Conservation (phyloP, 2,797 vertebrate species). For the Microhierax caerulescens region DNA sequence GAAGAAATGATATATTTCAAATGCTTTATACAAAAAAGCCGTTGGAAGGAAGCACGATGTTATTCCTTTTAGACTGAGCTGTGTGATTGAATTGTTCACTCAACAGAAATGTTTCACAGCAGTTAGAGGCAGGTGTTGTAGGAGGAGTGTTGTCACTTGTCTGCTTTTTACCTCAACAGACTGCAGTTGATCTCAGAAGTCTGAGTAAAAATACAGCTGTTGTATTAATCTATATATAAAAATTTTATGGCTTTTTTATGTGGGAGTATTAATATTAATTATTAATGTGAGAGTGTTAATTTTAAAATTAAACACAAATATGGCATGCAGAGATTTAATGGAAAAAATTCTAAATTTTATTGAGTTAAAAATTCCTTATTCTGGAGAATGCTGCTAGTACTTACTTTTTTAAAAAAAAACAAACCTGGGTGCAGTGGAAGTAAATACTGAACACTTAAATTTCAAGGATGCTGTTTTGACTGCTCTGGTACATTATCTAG, state of each 20-base stretch:
- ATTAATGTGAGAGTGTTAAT: neutral
- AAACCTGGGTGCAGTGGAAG: neutral
- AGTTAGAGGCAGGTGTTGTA: neutral
- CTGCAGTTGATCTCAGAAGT: neutral
- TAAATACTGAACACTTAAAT: neutral
- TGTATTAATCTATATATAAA: neutral
- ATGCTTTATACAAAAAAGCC: neutral
- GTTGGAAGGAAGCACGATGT: neutral
- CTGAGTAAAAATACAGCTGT: neutral
- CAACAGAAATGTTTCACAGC: rapidly evolving
- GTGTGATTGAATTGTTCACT: neutral
- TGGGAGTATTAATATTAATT: neutral
- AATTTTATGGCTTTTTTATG: neutral
- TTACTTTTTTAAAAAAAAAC: neutral
- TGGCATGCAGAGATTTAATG: neutral
- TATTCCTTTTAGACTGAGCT: neutral
- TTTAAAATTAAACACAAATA: neutral
- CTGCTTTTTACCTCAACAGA: neutral
- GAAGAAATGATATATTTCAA: neutral
- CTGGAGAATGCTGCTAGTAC: neutral
- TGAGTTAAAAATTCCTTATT: neutral
- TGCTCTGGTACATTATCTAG: neutral
- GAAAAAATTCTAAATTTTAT: neutral
- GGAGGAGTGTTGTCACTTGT: neutral
- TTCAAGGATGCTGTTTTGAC: neutral